These are phyloP conservation scores for Schlechtendalia chinensis DNA, from an alignment of 1,140 invertebrate genomes.

Conservation along the genomic window DNA sequence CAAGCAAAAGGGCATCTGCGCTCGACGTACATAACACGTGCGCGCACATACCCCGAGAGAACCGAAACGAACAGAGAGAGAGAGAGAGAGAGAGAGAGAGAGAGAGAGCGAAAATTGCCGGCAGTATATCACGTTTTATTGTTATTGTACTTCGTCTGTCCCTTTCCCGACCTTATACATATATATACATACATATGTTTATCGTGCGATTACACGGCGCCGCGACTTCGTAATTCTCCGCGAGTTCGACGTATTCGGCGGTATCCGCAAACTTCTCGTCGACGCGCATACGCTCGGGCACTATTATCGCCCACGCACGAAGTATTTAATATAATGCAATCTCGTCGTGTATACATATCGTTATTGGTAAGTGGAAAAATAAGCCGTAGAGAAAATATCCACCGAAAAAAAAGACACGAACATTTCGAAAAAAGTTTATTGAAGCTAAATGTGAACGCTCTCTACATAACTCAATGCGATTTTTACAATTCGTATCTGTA, in stretches of 20 bases:
- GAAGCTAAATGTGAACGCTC: no score
- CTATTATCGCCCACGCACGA: not conserved
- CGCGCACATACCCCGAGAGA: not conserved
- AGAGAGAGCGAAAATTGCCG: not conserved
- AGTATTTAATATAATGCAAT: no score
- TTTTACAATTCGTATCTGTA: no score
- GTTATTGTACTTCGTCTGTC: constrained; percentile 37
- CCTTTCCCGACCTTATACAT: constrained; percentile 26
- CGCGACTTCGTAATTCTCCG: constrained; percentile 38
- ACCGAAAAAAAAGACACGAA: no score
- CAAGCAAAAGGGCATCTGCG: not conserved
- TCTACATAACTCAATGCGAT: no score
- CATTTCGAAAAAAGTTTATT: no score
- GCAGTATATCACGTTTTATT: constrained; percentile 46
- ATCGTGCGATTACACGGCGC: constrained; percentile 43
- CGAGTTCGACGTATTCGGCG: constrained; percentile 24
- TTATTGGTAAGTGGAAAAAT: no score
- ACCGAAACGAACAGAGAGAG: not conserved
- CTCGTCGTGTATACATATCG: no score
- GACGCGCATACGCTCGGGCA: not conserved
- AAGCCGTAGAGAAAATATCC: no score
- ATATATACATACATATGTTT: not conserved
- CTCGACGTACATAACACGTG: no score
- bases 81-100: not conserved
- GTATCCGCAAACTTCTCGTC: not conserved